phyloP scores from a whole-genome alignment of 1,140 invertebrate species.

The Carcinoscorpius rotundicauda region DNA sequence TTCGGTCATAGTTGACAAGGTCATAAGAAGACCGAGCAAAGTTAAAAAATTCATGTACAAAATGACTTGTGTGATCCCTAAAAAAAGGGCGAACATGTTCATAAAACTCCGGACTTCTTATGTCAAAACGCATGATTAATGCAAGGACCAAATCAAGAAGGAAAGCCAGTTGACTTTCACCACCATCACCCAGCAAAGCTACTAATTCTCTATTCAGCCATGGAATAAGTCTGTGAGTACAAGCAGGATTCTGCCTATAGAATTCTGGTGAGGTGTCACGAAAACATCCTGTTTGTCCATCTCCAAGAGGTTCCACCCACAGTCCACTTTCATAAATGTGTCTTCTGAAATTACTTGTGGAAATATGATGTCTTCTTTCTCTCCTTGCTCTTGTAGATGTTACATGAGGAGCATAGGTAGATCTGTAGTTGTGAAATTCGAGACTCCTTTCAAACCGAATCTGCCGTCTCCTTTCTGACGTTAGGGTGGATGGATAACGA shows the following conservation, averaged over 20 bases:
- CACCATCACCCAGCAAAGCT: constrained; percentile 44
- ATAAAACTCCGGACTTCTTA: constrained; percentile 58
- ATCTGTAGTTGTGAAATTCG: constrained; percentile 3
- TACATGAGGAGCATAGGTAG: constrained; percentile 26
- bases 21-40: constrained; percentile 76
- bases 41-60: constrained; percentile 75
- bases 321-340: constrained; percentile 61
- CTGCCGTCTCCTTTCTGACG: constrained; percentile 40
- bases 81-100: constrained; percentile 36
- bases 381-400: constrained; percentile 29
- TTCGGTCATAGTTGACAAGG: constrained; percentile 24
- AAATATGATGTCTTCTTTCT: neutral
- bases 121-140: constrained; percentile 51
- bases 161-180: constrained; percentile 42
- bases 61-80: constrained; percentile 44
- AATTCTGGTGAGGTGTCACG: constrained; percentile 58
- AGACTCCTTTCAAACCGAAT: constrained; percentile 31
- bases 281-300: constrained; percentile 45
- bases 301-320: constrained; percentile 50
- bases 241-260: constrained; percentile 56
- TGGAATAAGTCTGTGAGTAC: constrained; percentile 63
- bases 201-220: constrained; percentile 79
- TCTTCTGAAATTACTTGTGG: constrained; percentile 42
- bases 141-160: constrained; percentile 54
- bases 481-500: constrained; percentile 37